Evolutionary conservation across 2,888 invertebrate genomes (phyloP).

Genomic region (Tolmerus cingulatus): DNA sequence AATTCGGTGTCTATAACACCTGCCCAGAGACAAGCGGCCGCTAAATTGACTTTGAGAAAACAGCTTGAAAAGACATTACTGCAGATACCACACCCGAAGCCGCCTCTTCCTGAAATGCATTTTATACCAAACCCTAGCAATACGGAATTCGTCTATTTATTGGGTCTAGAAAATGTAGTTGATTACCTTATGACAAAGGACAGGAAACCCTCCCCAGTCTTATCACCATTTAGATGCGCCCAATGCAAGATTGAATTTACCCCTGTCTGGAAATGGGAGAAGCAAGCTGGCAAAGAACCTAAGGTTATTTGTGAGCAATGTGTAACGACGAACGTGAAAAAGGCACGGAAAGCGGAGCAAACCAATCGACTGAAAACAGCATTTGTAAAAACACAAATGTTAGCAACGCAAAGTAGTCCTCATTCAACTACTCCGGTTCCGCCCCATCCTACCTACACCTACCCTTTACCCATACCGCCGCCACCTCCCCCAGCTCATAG

Average conservation of each 20-base stretch:
- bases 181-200: constrained; percentile 90
- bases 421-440: constrained; percentile 54
- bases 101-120: constrained; percentile 98
- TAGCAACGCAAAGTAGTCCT: constrained; percentile 68
- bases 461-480: constrained; percentile 64
- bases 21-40: constrained; percentile 97
- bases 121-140: constrained; percentile 99
- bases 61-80: constrained; percentile 95
- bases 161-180: constrained; percentile 96
- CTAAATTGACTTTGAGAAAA: constrained; percentile 93
- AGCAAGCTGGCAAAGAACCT: constrained; percentile 74
- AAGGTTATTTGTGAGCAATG: constrained; percentile 98
- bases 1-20: constrained; percentile 65
- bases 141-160: constrained; percentile 95
- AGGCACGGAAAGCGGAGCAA: constrained; percentile 96
- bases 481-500: constrained; percentile 53
- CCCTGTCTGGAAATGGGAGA: constrained; percentile 99
- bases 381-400: constrained; percentile 93
- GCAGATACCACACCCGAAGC: constrained; percentile 92
- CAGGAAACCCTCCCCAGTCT: constrained; percentile 73
- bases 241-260: constrained; percentile 99
- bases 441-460: constrained; percentile 62
- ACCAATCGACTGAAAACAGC: constrained; percentile 97
- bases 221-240: constrained; percentile 90
- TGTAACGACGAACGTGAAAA: constrained; percentile 97